A percentile compares a stretch with the other conserved stretches of the same genome.
Evolutionary conservation across 2,888 invertebrate species (phyloP).

Genomic region (Norana najaformis): DNA sequence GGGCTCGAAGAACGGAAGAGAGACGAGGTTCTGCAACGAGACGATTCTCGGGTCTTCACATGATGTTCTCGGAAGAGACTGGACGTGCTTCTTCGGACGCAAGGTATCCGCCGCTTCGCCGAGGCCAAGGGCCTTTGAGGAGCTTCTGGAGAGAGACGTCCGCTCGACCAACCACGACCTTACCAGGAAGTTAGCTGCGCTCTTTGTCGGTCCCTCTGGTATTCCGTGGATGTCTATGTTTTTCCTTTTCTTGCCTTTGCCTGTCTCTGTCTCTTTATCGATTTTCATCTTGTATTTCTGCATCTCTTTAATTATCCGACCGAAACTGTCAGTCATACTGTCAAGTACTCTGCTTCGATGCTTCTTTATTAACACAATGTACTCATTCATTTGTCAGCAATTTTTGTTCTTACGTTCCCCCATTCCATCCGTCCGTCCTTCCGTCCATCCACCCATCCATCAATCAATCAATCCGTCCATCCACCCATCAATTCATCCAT

Average conservation of each 20-base stretch:
- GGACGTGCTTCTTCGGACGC: constrained; percentile 63
- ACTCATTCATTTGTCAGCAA: not conserved
- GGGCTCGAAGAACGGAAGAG: constrained; percentile 44
- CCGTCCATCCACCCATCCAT: no score
- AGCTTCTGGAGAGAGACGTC: constrained; percentile 2
- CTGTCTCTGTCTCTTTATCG: not conserved
- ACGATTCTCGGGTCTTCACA: constrained; percentile 65
- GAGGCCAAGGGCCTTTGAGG: not conserved
- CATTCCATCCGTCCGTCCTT: no score
- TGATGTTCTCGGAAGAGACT: constrained; percentile 62
- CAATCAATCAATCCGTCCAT: not conserved
- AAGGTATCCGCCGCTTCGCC: constrained; percentile 41
- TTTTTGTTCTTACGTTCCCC: not conserved
- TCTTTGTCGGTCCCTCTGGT: not conserved
- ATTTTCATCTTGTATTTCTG: not conserved
- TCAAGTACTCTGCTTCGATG: not conserved
- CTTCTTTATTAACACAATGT: not conserved
- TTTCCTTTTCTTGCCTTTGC: not conserved
- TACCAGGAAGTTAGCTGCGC: not conserved
- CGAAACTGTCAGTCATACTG: not conserved
- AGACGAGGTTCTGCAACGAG: constrained; percentile 61
- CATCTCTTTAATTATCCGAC: not conserved
- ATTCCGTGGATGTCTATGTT: not conserved
- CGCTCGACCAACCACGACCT: not conserved
- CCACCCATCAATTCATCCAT: not conserved